Base-by-base conservation (phyloP, 1,140 invertebrate species). In the Ceratosolen solmsi region DNA sequence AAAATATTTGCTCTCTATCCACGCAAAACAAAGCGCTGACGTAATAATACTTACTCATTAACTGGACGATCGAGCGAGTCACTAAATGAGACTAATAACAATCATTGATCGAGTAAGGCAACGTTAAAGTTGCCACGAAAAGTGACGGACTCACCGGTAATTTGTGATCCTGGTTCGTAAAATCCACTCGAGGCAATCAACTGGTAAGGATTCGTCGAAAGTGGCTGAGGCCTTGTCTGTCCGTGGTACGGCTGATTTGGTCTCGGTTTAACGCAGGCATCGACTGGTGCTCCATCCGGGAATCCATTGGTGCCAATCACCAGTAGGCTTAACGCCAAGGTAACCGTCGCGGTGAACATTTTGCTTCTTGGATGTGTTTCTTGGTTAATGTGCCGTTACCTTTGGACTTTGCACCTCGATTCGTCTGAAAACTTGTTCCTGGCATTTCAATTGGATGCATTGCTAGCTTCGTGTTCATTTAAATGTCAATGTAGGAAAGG, bases 201-300 rank as follows among this genome's bases (percentile, higher is more conserved):
- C 78, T 93, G 92, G 86, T 94, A 96, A 20, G 95, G 95, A 84
- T 93, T 93, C 0, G 93, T 93, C 1, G 93, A 88, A 2, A 92
- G 85, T 0, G 94, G 91, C 85, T 95, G 94, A 1, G 94, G 91
- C 30, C 93, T 90, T 20, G 94, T 93, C 83, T 94, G 92, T 41
- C 95, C 94, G 84, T 96, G 95, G 88, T 96, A 94, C 0, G 95
- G 95, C 85, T 95, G 94, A 90, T 96, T 96, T 0, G 94, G 92
- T 33, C 93, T 91, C 30, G 94, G 92, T 86, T 95, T 95, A 0
- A 96, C 95, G 86, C 95, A 96, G 30, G 94, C 94, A 87, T 96
- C 95, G 15, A 96, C 93, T 0, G 95, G 95, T 7, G 94, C 95
- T 15, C 95, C 95, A 85, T 96, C 95, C 0, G 95, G 95, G 85